Conservation (phyloP, 2,888 invertebrate genomes). For the Leptogaster cylindrica region DNA sequence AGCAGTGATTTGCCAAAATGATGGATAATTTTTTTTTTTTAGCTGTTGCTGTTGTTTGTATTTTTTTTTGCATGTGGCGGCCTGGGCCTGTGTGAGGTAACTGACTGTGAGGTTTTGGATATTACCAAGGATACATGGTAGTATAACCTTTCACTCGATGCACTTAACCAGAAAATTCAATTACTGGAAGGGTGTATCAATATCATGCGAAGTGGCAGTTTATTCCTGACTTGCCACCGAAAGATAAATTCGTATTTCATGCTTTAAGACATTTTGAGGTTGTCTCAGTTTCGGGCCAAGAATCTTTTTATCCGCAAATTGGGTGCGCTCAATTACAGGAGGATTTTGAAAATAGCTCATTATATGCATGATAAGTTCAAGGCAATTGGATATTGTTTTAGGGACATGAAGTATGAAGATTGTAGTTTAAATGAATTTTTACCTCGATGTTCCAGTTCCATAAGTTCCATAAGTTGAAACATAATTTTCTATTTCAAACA, state of each 20-base stretch:
- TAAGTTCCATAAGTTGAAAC: too few relatives aligned
- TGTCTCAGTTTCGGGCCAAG: too few relatives aligned
- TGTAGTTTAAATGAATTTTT: too few relatives aligned
- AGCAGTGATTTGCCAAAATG: conserved; percentile 45
- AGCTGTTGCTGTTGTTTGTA: background rate
- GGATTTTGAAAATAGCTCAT: too few relatives aligned
- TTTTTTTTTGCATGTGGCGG: conserved; percentile 14
- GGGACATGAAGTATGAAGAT: too few relatives aligned
- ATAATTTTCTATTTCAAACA: too few relatives aligned
- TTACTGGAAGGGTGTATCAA: conserved; percentile 39
- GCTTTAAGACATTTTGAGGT: background rate
- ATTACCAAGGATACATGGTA: conserved; percentile 23
- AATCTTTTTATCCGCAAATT: too few relatives aligned
- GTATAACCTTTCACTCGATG: conserved; percentile 27
- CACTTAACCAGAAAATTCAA: conserved; percentile 44
- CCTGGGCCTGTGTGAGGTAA: conserved; percentile 22
- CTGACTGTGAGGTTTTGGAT: conserved; percentile 28
- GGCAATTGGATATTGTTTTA: too few relatives aligned
- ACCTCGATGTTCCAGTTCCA: too few relatives aligned
- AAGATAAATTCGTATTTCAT: conserved; percentile 29
- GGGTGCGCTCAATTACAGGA: too few relatives aligned
- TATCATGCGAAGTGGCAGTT: conserved; percentile 45
- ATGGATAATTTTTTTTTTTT: background rate
- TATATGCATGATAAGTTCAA: too few relatives aligned
- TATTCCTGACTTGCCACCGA: conserved; percentile 43